Conservation (phyloP, 2,113 vertebrate species). For the Limnothrissa miodon region DNA sequence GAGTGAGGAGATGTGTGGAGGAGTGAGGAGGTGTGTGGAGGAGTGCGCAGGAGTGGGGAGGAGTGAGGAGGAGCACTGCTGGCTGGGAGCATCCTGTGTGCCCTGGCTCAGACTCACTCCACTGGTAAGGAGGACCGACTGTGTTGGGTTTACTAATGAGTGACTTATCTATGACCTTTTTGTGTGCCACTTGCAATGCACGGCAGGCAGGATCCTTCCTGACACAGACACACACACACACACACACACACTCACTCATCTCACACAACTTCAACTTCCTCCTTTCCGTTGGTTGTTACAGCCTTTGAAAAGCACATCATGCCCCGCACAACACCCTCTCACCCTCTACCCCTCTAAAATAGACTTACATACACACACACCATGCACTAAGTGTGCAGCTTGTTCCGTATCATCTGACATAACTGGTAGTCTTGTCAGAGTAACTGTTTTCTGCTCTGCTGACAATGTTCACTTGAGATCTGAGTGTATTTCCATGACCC, state of each 20-base stretch:
- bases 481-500: not conserved
- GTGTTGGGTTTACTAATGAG: slow-evolving; percentile 32
- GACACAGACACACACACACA: not conserved
- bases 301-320: not conserved
- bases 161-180: slow-evolving; percentile 42
- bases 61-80: not conserved
- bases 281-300: not conserved
- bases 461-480: not conserved
- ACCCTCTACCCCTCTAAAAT: too few relatives aligned
- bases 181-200: slow-evolving; percentile 41
- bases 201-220: slow-evolving; percentile 14
- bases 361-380: too few relatives aligned
- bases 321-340: too few relatives aligned
- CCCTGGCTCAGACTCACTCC: not conserved
- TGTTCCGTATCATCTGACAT: not conserved
- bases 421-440: too few relatives aligned
- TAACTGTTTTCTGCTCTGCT: too few relatives aligned
- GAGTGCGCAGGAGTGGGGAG: not conserved
- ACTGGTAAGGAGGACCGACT: slow-evolving; percentile 1
- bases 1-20: not conserved
- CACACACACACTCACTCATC: not conserved
- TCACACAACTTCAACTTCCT: not conserved
- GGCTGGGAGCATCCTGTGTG: not conserved
- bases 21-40: not conserved
- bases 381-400: not conserved